Evolutionary conservation across 2,113 vertebrate genomes (phyloP), one percentile per base, ranked within the genome.

Genomic region (Heliornis fulica): DNA sequence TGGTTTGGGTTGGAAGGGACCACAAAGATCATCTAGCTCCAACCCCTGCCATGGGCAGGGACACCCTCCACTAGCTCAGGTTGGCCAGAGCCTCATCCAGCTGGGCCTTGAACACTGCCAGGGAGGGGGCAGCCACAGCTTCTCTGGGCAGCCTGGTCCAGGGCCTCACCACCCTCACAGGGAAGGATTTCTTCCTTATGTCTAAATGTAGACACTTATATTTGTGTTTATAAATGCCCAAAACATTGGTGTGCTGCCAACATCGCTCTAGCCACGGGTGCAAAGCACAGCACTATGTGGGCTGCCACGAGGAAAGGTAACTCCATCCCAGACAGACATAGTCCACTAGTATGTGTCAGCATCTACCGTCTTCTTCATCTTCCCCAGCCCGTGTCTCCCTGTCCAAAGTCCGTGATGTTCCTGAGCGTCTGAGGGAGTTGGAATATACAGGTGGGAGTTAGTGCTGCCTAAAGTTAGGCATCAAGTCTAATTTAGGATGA

Each of bases 201-300:
- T 25, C 48, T 50, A 25, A 50, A 50, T 50, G 13, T 21, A 50
- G 23, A 50, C 25, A 50, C 12, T n/a, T n/a, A n/a, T n/a, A n/a
- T n/a, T 50, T 50, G 23, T 50, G 25, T 50, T 25, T 50, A 50
- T 50, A 50, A 50, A 25, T 15, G 43, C 17, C 56, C 56, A 21
- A 46, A 75, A 43, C 29, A 29, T 2, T n/a, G n/a, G 9, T 34
- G 9, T 6, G 0, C 23, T 63, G 19, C 11, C 51, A 36, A 9
- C 51, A 21, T 7, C 1, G 0, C 57, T 66, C 21, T 32, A 79
- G 23, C 31, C 57, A 57, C 28, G 23, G 0, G 1, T 50, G 48
- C 5, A 36, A 40, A 83, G 31, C 28, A 19, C 41, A 80, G 28
- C 36, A 15, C 8, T 28, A 38, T 23, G 11, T 28, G 48, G 11